Base-by-base conservation (phyloP, 2,113 vertebrate species). In the Otis tarda region DNA sequence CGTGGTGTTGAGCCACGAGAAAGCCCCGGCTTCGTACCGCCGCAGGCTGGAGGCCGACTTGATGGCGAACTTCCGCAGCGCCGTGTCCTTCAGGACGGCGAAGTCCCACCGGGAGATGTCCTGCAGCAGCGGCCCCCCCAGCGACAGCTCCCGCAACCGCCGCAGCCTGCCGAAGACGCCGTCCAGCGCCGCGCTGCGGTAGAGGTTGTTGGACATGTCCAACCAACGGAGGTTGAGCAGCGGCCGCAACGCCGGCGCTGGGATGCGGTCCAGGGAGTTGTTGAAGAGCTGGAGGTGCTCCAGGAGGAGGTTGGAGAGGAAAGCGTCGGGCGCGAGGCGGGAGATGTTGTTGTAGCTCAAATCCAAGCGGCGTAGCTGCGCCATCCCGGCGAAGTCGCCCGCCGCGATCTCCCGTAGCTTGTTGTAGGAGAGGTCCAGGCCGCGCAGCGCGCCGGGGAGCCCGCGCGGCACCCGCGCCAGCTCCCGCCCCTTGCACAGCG, bases 191-290 rank as follows among this genome's bases (percentile, higher is more conserved):
- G 92, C 96, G 5, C 18, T 21, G 68, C 27, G 60, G 91, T 98
- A 99, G 28, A 98, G 94, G 85, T 99, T 99, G 87, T 99, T 99
- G 41, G 98, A 99, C 96, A 99, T 95, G 17, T 90, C 96, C 63
- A 99, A 78, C 37, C 39, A 8, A 45, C 74, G 95, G 5, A 99
- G 93, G 61, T 95, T 97, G 30, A 39, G 25, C 7, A 99, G 97
- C 2, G 97, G 97, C 18, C 61, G 53, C 88, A 99, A 60, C 2
- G 98, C 98, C 39, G 27, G 68, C 11, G 95, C 94, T 6, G 98
- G 98, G 37, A 99, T 98, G 83, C 41, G 79, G 7, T 12, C 20
- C 39, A 99, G 83, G 30, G 98, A 98, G 93, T 99, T 99, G 94
- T 99, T 99, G 85, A 99, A 99, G 69, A 99, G 96, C 78, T 96